Percentiles rank a stretch among this genome's conserved stretches.
These are phyloP conservation scores for Actias luna DNA, from an alignment of 2,888 invertebrate genomes.

Conservation along the genomic window DNA sequence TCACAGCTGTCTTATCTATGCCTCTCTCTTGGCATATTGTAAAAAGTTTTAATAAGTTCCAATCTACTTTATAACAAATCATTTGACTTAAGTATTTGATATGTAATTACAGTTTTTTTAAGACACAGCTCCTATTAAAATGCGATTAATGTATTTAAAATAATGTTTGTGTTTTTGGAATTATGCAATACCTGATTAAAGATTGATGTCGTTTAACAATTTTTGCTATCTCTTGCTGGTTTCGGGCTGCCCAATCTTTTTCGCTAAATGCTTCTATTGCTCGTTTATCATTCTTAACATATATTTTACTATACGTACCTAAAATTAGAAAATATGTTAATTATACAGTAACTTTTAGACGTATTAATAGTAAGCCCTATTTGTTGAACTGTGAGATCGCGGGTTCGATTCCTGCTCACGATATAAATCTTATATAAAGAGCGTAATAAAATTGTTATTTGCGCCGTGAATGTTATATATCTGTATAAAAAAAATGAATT, in stretches of 20 bases:
- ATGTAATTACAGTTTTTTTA: not conserved
- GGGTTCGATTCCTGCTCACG: too few species aligned
- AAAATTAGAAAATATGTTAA: constrained; percentile 15
- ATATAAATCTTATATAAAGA: too few species aligned
- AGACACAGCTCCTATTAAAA: not conserved
- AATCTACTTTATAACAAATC: not conserved
- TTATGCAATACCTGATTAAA: constrained; percentile 48
- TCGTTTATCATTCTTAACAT: constrained; percentile 27
- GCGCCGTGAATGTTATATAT: too few species aligned
- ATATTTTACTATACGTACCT: constrained; percentile 34
- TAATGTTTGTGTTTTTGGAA: not conserved
- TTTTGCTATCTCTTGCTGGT: constrained; percentile 41
- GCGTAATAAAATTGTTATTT: too few species aligned
- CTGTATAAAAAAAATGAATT: too few species aligned
- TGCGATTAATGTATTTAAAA: not conserved
- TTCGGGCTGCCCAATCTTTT: constrained; percentile 34
- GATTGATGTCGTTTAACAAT: constrained; percentile 53
- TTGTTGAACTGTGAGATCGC: too few species aligned
- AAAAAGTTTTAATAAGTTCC: not conserved
- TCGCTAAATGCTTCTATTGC: constrained; percentile 27
- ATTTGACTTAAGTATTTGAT: not conserved
- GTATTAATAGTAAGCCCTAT: too few species aligned
- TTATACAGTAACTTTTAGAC: not conserved
- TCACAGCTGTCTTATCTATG: too few species aligned
- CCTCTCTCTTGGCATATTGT: not conserved